Conservation (phyloP, 2,888 invertebrate species). For the Archips xylosteana region DNA sequence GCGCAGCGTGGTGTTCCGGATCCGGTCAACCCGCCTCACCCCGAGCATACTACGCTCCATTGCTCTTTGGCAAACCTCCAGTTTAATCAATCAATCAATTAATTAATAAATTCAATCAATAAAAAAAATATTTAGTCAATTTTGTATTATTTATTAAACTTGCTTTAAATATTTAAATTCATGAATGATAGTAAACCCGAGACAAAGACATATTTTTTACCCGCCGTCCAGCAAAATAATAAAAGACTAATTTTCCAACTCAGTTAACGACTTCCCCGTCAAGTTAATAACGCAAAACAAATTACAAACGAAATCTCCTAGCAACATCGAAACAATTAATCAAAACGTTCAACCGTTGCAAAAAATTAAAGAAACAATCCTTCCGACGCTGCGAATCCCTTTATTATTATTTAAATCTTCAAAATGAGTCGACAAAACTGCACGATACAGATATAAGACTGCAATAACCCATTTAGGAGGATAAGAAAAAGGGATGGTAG, state of each 20-base stretch:
- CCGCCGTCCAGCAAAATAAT: slow-evolving; percentile 45
- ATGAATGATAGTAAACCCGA: not conserved
- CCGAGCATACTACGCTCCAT: too few relatives aligned
- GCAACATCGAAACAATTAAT: slow-evolving; percentile 76
- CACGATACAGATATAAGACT: slow-evolving; percentile 79
- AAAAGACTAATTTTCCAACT: slow-evolving; percentile 67
- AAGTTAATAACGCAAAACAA: slow-evolving; percentile 82
- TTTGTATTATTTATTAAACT: too few relatives aligned
- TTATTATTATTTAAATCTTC: slow-evolving; percentile 83
- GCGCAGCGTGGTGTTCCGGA: too few relatives aligned
- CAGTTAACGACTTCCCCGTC: slow-evolving; percentile 77
- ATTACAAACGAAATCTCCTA: slow-evolving; percentile 72
- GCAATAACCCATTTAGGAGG: slow-evolving; percentile 84
- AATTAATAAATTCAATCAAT: too few relatives aligned
- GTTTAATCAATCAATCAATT: too few relatives aligned
- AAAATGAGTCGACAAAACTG: slow-evolving; percentile 75
- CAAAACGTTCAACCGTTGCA: slow-evolving; percentile 68
- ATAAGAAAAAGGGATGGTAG: slow-evolving; percentile 86
- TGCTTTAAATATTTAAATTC: not conserved
- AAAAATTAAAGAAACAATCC: slow-evolving; percentile 72
- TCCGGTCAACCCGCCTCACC: too few relatives aligned
- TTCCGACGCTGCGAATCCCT: slow-evolving; percentile 60
- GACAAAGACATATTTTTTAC: slow-evolving; percentile 19
- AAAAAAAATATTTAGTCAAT: too few relatives aligned
- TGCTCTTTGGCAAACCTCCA: too few relatives aligned